Percentiles rank a stretch among this genome's conserved stretches.
Evolutionary conservation across 2,888 invertebrate species (phyloP).

Genomic region (Rapana venosa): DNA sequence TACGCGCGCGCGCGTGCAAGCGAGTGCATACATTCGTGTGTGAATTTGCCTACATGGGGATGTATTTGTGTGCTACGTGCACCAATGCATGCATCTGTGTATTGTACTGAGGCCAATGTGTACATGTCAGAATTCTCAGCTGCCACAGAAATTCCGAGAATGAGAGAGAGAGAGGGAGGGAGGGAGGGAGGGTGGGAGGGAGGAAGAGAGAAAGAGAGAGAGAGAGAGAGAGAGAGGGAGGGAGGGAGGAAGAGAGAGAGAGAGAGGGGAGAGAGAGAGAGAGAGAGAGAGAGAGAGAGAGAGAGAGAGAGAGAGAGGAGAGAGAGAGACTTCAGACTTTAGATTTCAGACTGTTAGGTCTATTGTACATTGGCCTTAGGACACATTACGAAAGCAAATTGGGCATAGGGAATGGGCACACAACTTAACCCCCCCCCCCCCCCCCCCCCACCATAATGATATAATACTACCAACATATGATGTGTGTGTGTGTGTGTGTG

Average conservation of each 20-base stretch:
- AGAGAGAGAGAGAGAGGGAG: background rate
- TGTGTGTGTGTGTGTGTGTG: no score
- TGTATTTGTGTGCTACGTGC: background rate
- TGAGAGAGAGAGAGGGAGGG: background rate
- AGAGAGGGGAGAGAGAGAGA: background rate
- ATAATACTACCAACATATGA: no score
- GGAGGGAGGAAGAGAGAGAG: background rate
- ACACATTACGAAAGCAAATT: no score
- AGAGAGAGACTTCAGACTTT: background rate
- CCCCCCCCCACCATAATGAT: no score
- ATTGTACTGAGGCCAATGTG: no score
- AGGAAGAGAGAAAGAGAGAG: background rate
- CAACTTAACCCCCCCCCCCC: no score
- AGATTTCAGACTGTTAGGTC: no score
- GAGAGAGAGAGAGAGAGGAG: slow-evolving; percentile 7
- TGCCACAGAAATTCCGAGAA: no score
- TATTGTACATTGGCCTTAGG: no score
- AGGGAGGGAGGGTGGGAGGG: background rate
- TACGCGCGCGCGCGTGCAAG: background rate
- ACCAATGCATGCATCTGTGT: no score
- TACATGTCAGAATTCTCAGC: no score
- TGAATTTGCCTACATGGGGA: background rate
- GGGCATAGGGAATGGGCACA: no score
- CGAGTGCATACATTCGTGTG: background rate
- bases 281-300: slow-evolving; percentile 8